Evolutionary conservation across 2,113 vertebrate genomes (phyloP), one percentile per base, ranked within the genome.

Genomic region (cattle (Bos taurus)): DNA sequence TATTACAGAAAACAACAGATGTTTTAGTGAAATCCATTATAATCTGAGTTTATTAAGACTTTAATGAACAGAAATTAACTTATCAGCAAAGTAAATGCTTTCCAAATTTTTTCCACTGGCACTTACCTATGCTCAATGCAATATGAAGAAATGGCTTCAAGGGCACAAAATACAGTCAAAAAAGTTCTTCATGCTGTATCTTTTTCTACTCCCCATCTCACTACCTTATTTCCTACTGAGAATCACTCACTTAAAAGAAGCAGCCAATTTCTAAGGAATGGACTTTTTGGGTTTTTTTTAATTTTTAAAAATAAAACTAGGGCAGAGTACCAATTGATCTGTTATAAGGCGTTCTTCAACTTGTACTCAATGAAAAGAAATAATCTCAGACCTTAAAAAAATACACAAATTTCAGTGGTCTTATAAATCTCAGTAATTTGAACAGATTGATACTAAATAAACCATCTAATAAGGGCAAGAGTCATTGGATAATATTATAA

Each of bases 41-140:
- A 96, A 64, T 95, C 94, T 50, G 23, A 94, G 54, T 89, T 97
- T 97, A 98, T 74, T 78, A 92, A 92, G 95, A 97, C 81, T 40
- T 96, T 92, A 3, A 7, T 67, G 21, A 43, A 85, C 7, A 93
- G 23, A 95, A 92, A 88, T 82, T 19, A 50, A 33, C 57, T 97
- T 96, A 96, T 48, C 80, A 81, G 84, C 82, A 88, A 98, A 97
- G 93, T 33, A 78, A 96, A 97, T 40, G 67, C 52, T 95, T 93
- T 85, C 67, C 64, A 92, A 97, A 10, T 30, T 64, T 91, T 97
- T 92, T 90, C 56, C 82, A 59, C 94, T 97, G 88, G 50, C 93
- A 98, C 97, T 98, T 98, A 98, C 97, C 97, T 97, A 97, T 96
- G 97, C 95, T 98, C 94, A 98, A 62, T 97, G 95, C 59, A 97